phyloP scores from a whole-genome alignment of 2,797 vertebrate genomes.

The Vireo griseus region DNA sequence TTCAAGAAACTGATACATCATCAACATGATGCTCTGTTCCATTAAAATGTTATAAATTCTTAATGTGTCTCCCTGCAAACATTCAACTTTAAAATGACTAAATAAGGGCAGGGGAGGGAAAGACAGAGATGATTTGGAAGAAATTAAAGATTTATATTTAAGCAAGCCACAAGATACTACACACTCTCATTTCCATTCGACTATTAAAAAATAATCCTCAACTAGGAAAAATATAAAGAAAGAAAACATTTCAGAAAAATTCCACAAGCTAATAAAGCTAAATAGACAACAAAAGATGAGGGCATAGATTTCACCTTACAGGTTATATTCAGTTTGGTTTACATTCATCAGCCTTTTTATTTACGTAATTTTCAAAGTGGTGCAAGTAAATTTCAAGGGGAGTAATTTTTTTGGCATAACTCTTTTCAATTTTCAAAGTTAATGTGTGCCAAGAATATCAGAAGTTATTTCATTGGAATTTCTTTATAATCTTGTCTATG shows the following conservation, averaged over 20 bases:
- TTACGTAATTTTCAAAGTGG: neutral
- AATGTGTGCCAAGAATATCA: neutral
- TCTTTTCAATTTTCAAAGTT: neutral
- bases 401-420: neutral
- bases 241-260: neutral
- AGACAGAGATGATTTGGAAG: neutral
- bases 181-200: neutral
- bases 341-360: neutral
- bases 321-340: neutral
- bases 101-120: neutral
- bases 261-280: neutral
- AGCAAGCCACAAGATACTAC: neutral
- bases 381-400: neutral
- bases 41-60: neutral
- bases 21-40: neutral
- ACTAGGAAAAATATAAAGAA: neutral
- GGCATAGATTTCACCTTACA: neutral
- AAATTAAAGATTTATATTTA: neutral
- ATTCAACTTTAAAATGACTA: neutral
- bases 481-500: neutral
- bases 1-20: neutral
- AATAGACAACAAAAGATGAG: neutral
- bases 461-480: neutral
- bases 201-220: neutral
- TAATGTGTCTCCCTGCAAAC: neutral